phyloP scores from a whole-genome alignment of 2,113 vertebrate genomes.

The Melanerpes aurifrons region DNA sequence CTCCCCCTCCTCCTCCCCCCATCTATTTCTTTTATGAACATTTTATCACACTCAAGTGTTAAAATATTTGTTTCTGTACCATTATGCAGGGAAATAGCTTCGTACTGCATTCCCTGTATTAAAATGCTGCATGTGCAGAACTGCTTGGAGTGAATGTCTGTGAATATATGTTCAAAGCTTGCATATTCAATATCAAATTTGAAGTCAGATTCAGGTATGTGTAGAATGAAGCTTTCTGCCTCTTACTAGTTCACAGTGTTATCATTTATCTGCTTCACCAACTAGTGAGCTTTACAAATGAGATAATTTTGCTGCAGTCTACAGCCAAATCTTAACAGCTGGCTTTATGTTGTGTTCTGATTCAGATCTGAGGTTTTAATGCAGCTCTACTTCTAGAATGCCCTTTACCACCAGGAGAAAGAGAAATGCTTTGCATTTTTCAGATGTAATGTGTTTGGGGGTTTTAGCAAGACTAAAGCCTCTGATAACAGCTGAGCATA shows the following conservation, averaged over 20 bases:
- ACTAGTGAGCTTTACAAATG: slow-evolving; percentile 65
- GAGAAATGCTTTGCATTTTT: slow-evolving; percentile 45
- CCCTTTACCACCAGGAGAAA: slow-evolving; percentile 55
- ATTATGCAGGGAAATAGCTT: slow-evolving; percentile 29
- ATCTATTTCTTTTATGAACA: slow-evolving; percentile 25
- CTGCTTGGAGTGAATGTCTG: slow-evolving; percentile 51
- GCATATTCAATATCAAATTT: slow-evolving; percentile 44
- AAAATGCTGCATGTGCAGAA: slow-evolving; percentile 48
- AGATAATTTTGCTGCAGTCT: slow-evolving; percentile 61
- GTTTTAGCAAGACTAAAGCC: slow-evolving; percentile 7
- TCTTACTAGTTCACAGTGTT: slow-evolving; percentile 35
- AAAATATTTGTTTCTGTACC: slow-evolving; percentile 61
- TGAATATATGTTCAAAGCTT: slow-evolving; percentile 56
- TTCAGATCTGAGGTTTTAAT: slow-evolving; percentile 55
- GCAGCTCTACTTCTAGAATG: slow-evolving; percentile 44
- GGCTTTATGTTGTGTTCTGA: slow-evolving; percentile 59
- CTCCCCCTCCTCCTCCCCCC: neutral
- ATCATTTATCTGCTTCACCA: slow-evolving; percentile 64
- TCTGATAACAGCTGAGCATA: slow-evolving; percentile 40
- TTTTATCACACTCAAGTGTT: slow-evolving; percentile 28
- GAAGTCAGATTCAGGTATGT: slow-evolving; percentile 42
- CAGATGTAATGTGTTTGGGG: slow-evolving; percentile 18
- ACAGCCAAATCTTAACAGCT: slow-evolving; percentile 69
- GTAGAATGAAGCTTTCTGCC: slow-evolving; percentile 45
- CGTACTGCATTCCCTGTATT: slow-evolving; percentile 25